A percentile compares a stretch with the other conserved stretches of the same genome.
phyloP scores from a whole-genome alignment of 2,797 vertebrate species.

The Poecile montanus region DNA sequence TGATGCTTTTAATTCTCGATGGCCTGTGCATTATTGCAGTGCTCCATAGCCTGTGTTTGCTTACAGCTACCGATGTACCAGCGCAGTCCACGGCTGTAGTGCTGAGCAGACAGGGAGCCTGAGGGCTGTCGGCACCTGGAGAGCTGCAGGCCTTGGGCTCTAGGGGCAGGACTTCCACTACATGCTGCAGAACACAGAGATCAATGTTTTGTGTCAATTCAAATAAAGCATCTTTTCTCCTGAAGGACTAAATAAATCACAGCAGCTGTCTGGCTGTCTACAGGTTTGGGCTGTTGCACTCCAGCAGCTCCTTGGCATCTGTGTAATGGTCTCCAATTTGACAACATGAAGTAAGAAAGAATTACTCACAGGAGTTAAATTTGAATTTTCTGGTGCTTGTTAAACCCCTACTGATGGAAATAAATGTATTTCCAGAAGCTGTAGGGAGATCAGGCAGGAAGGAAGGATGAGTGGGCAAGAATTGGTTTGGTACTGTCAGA shows the following conservation, averaged over 20 bases:
- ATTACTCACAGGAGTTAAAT: not conserved
- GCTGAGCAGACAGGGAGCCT: not conserved
- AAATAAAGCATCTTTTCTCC: not conserved
- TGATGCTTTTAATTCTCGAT: not conserved
- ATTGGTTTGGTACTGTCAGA: not conserved
- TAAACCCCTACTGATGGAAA: not conserved
- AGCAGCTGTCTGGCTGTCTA: not conserved
- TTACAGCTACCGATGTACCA: not conserved
- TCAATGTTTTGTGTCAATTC: not conserved
- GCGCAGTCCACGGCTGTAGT: not conserved
- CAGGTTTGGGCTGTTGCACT: not conserved
- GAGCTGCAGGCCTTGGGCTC: accelerated
- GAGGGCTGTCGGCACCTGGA: not conserved
- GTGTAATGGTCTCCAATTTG: not conserved
- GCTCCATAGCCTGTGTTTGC: not conserved
- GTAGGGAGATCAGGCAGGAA: not conserved
- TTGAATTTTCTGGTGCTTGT: not conserved
- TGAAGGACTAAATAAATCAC: not conserved
- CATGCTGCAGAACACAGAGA: not conserved
- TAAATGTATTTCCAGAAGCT: not conserved
- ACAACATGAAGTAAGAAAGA: not conserved
- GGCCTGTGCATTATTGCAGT: not conserved
- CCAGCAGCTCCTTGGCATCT: not conserved
- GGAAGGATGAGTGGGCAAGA: not conserved
- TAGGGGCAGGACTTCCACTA: not conserved